A percentile compares a stretch with the other conserved stretches of the same genome.
These are phyloP conservation scores for Itoplectis maculator DNA, from an alignment of 2,888 invertebrate genomes.

Conservation along the genomic window DNA sequence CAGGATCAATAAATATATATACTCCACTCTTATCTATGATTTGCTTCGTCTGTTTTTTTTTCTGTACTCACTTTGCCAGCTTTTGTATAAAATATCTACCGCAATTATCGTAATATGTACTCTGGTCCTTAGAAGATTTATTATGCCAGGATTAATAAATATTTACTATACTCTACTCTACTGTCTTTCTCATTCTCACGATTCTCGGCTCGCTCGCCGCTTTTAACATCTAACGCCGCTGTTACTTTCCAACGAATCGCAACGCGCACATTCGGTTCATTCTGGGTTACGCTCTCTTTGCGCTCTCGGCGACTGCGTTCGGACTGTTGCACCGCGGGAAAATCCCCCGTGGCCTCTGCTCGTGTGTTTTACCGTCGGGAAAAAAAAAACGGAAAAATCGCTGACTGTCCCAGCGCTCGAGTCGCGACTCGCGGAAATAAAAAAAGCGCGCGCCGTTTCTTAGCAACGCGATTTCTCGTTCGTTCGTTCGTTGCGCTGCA, in stretches of 20 bases:
- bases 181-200: no score
- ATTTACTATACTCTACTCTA: no score
- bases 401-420: background rate
- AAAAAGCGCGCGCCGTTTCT: background rate
- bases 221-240: background rate
- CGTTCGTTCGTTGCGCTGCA: no score
- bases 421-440: background rate
- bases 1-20: no score
- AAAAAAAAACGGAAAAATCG: conserved; percentile 13
- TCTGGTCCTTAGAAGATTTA: no score
- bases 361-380: no score
- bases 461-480: conserved; percentile 18
- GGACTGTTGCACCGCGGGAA: background rate
- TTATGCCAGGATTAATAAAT: no score
- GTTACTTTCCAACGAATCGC: conserved; percentile 27
- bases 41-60: no score
- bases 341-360: background rate
- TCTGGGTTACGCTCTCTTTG: conserved; percentile 31
- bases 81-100: no score
- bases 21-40: no score
- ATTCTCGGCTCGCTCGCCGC: background rate
- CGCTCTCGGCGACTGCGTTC: background rate
- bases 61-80: no score
- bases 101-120: no score
- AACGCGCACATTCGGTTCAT: conserved; percentile 2